Evolutionary conservation across 1,140 invertebrate genomes (phyloP).

Genomic region (Littorina saxatilis): DNA sequence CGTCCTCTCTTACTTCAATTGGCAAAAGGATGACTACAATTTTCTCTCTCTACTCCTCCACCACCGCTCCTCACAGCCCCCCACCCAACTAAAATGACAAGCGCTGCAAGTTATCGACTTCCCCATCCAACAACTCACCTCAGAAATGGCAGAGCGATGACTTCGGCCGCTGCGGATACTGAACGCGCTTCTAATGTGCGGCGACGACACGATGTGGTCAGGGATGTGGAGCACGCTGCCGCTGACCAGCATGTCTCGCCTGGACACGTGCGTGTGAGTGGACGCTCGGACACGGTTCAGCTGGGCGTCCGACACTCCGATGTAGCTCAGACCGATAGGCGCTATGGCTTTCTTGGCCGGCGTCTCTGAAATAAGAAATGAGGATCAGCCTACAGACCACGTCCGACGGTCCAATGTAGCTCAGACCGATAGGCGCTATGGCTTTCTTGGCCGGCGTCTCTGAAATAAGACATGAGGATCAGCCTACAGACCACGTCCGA

Average conservation of each 20-base stretch:
- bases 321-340: conserved; percentile 37
- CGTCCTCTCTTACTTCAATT: no score
- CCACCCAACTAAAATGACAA: no score
- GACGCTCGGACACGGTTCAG: conserved; percentile 57
- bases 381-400: background rate
- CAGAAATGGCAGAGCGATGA: background rate
- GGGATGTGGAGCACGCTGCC: conserved; percentile 94
- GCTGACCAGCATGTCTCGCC: conserved; percentile 95
- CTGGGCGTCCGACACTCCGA: conserved; percentile 45
- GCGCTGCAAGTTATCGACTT: no score
- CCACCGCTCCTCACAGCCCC: no score
- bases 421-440: conserved; percentile 30
- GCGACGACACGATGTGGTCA: conserved; percentile 87
- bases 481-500: conserved; percentile 28
- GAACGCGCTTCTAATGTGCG: conserved; percentile 53
- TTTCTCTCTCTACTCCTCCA: no score
- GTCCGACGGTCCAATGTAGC: conserved; percentile 45
- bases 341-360: conserved; percentile 8
- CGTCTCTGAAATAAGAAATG: no score
- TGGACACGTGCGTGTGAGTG: conserved; percentile 91
- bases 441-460: conserved; percentile 4
- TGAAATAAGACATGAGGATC: no score
- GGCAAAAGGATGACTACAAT: no score
- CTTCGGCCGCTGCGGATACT: conserved; percentile 28
- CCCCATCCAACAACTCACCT: no score